Evolutionary conservation across 2,888 invertebrate species (phyloP).

Genomic region (Cheiracanthium punctorium): DNA sequence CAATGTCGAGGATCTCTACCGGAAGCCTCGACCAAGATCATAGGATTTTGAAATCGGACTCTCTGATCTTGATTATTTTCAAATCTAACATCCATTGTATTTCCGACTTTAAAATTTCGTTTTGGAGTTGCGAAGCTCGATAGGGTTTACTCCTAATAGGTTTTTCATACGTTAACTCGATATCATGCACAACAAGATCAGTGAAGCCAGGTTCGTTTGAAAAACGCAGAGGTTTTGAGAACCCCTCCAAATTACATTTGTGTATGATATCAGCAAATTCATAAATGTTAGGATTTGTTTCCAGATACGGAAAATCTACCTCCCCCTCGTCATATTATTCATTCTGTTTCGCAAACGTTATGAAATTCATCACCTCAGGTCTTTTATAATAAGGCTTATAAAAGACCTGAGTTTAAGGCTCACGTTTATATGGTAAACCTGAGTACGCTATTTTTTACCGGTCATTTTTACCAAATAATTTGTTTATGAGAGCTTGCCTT

Average conservation of each 20-base stretch:
- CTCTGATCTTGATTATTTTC: constrained; percentile 15
- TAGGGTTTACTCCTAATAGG: too few species aligned
- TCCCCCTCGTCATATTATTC: not conserved
- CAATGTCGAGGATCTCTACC: not conserved
- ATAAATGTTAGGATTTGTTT: too few species aligned
- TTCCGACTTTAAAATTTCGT: constrained; percentile 5
- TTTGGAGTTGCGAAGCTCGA: too few species aligned
- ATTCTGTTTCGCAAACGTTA: not conserved
- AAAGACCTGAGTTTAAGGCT: not conserved
- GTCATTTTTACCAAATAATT: not conserved
- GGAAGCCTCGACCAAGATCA: constrained; percentile 4
- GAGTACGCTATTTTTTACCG: too few species aligned
- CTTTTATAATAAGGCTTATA: too few species aligned
- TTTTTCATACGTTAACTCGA: too few species aligned
- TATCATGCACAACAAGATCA: not conserved
- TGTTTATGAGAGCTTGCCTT: not conserved
- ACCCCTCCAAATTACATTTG: not conserved
- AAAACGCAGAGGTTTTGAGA: not conserved
- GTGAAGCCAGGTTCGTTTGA: not conserved
- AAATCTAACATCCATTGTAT: constrained; percentile 28
- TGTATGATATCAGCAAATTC: not conserved
- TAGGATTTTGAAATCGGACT: constrained; percentile 11
- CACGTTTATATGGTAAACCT: too few species aligned
- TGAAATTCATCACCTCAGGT: not conserved
- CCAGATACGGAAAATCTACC: too few species aligned